A percentile compares a stretch with the other conserved stretches of the same genome.
Conservation (phyloP, 1,140 invertebrate species). For the Scaptodrosophila lebanonensis region DNA sequence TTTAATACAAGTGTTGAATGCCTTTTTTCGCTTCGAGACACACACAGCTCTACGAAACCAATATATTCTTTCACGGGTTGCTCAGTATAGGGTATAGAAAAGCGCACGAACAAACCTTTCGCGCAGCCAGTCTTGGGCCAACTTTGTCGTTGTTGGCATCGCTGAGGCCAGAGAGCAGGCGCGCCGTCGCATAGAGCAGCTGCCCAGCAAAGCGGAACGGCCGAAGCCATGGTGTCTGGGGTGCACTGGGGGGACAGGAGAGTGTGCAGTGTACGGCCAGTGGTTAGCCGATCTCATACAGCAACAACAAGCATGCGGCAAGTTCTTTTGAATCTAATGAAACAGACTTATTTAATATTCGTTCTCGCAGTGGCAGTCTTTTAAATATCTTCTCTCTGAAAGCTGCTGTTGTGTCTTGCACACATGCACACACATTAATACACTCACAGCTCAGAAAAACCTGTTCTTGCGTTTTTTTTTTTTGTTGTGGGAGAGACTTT, state of each 20-base stretch:
- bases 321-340: constrained; percentile 70
- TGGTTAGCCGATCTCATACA: constrained; percentile 12
- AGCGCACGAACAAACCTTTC: constrained; percentile 61
- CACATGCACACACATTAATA: constrained; percentile 13
- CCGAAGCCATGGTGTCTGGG: background rate
- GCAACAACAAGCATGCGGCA: constrained; percentile 42
- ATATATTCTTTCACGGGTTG: too few relatives aligned
- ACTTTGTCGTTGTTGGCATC: constrained; percentile 22
- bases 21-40: too few relatives aligned
- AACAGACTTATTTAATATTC: constrained; percentile 73
- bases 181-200: constrained; percentile 37
- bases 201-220: constrained; percentile 68
- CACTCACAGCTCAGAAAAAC: constrained; percentile 34
- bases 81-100: too few relatives aligned
- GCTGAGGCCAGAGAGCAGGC: constrained; percentile 12
- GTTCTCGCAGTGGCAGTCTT: constrained; percentile 21
- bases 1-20: too few relatives aligned
- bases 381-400: constrained; percentile 11
- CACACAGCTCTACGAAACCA: too few relatives aligned
- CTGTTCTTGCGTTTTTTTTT: constrained; percentile 54
- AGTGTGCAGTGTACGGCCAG: constrained; percentile 18
- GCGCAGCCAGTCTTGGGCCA: constrained; percentile 53
- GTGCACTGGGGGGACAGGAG: background rate
- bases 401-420: constrained; percentile 1
- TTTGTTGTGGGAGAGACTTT: constrained; percentile 70